A percentile compares a stretch with the other conserved stretches of the same genome.
phyloP scores from a whole-genome alignment of 2,797 vertebrate species.

The Neolamprologus multifasciatus region DNA sequence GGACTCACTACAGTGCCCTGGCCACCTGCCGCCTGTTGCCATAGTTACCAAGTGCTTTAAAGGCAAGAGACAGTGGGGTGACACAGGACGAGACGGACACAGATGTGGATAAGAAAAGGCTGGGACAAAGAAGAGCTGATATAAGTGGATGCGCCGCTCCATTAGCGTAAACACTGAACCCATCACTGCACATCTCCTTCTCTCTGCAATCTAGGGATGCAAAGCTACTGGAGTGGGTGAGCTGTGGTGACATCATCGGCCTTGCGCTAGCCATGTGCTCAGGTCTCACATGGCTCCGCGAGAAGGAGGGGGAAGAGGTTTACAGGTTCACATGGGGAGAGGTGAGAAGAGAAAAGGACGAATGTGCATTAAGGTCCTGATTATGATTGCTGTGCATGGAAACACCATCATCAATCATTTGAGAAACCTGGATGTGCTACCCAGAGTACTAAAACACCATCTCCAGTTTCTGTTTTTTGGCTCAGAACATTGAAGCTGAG shows the following conservation, averaged over 20 bases:
- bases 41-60: constrained; percentile 45
- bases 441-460: not conserved
- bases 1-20: constrained; percentile 4
- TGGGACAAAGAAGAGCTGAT: not conserved
- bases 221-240: constrained; percentile 20
- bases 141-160: not conserved
- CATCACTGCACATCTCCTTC: not conserved
- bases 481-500: not conserved
- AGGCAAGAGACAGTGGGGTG: not conserved
- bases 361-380: not conserved
- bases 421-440: not conserved
- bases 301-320: constrained; percentile 24
- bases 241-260: constrained; percentile 62
- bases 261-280: constrained; percentile 81
- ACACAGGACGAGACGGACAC: not conserved
- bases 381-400: not conserved
- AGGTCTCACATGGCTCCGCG: constrained; percentile 76
- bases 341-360: not conserved
- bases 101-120: not conserved
- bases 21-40: constrained; percentile 53
- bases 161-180: not conserved
- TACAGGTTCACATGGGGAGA: constrained; percentile 7
- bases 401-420: not conserved
- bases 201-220: constrained; percentile 4
- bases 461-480: not conserved